Evolutionary conservation across 2,888 invertebrate genomes (phyloP), one percentile per base, ranked within the genome.

Genomic region (Bhutanitis thaidina): DNA sequence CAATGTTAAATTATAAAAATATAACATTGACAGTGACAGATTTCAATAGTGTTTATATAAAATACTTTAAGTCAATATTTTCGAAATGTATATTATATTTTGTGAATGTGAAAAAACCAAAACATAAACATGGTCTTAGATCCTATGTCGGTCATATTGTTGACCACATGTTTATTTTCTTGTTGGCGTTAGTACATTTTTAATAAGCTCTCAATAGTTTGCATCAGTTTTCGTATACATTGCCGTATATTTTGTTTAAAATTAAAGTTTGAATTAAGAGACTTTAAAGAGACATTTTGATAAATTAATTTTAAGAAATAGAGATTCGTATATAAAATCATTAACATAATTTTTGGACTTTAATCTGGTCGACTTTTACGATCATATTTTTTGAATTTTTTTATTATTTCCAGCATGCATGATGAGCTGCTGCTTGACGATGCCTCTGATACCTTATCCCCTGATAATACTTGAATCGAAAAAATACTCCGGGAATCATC

Each of bases 111-210:
- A n/a, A n/a, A n/a, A n/a, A 36, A 15, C 3, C 29, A 27, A 13
- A 13, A 43, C 12, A 36, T 14, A 10, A 43, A 32, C n/a, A 56
- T 69, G 64, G 56, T 60, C 10, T 47, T 84, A 36, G 80, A 79
- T 13, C 80, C 80, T 0, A 0, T 80, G 0, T 60, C 73, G 0
- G 66, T 77, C 1, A 65, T 80, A 50, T 15, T 84, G 20, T 35
- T 82, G 1, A 75, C 78, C 0, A 67, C 76, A 0, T 84, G 80
- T 52, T 41, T 80, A 15, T 47, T 71, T 12, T 64, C 71, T 0
- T 81, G 82, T 53, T 84, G 82, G 79, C 85, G 85, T 86, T 56
- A 78, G 83, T 80, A 47, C 13, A 29, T 37, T 32, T 1, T n/a
- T 39, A 20, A 20, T 20, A 20, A 20, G 20, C 20, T 5, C n/a